Conservation (phyloP, 2,113 vertebrate genomes). For the Aleadryas rufinucha region DNA sequence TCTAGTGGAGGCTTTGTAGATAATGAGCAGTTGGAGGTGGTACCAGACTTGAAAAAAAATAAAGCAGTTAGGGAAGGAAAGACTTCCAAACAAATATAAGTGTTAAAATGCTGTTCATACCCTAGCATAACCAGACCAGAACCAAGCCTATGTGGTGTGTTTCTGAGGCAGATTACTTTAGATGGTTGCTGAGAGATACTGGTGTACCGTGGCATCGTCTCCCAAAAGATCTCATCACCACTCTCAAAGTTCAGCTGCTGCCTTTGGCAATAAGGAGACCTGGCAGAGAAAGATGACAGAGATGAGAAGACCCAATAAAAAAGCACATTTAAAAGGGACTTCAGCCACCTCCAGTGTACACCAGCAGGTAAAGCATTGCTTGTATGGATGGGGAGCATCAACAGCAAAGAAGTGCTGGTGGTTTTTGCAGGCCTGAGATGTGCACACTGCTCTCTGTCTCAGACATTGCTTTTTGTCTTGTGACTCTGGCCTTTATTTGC, state of each 20-base stretch:
- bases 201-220: accelerated
- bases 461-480: not conserved
- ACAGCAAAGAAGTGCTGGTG: not conserved
- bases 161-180: not conserved
- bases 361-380: not conserved
- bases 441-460: not conserved
- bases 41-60: not conserved
- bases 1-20: not conserved
- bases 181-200: not conserved
- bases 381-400: not conserved
- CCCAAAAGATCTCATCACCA: not conserved
- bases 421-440: not conserved
- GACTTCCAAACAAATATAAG: not conserved
- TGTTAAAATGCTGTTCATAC: not conserved
- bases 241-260: accelerated
- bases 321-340: not conserved
- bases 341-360: not conserved
- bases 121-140: not conserved
- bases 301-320: not conserved
- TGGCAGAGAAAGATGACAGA: not conserved
- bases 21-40: not conserved
- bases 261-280: not conserved
- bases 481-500: not conserved
- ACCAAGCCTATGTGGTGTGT: not conserved
- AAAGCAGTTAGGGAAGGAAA: not conserved